Evolutionary conservation across 2,797 vertebrate species (phyloP).

Genomic region (Hypotaenidia okinawae): DNA sequence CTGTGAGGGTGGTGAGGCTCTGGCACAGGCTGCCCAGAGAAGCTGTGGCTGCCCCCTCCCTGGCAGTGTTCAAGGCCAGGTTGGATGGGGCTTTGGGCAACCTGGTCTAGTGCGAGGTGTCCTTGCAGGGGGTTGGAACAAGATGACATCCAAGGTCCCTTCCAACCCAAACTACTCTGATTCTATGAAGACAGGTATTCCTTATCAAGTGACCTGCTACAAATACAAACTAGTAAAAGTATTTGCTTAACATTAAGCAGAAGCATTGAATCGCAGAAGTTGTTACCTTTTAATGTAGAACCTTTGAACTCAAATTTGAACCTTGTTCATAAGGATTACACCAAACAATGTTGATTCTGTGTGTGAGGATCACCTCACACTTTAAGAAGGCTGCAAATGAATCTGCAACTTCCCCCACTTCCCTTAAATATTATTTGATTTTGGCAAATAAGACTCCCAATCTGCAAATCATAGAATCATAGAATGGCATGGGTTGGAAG

Average conservation of each 20-base stretch:
- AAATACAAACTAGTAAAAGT: neutral
- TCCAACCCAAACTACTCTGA: no score
- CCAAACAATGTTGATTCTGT: neutral
- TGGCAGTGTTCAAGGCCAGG: no score
- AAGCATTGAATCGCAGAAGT: neutral
- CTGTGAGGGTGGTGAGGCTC: no score
- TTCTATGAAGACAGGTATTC: neutral
- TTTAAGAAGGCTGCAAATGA: neutral
- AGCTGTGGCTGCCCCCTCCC: no score
- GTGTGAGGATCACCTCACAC: neutral
- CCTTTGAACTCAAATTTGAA: neutral
- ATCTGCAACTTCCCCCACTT: fast-evolving
- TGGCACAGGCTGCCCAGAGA: no score
- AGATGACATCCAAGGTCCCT: no score
- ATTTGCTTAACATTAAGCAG: neutral
- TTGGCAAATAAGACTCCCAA: neutral
- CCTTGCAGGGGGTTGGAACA: no score
- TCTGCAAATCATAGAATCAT: neutral
- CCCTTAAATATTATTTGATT: neutral
- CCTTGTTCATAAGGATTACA: neutral
- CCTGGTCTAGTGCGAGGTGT: no score
- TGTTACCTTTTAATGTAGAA: neutral
- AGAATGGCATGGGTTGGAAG: no score
- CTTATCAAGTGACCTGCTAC: neutral
- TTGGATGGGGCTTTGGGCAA: no score